Percentiles rank a stretch among this genome's conserved stretches.
These are phyloP conservation scores for Galagoides demidoff DNA, from an alignment of 2,797 vertebrate genomes.

Conservation along the genomic window DNA sequence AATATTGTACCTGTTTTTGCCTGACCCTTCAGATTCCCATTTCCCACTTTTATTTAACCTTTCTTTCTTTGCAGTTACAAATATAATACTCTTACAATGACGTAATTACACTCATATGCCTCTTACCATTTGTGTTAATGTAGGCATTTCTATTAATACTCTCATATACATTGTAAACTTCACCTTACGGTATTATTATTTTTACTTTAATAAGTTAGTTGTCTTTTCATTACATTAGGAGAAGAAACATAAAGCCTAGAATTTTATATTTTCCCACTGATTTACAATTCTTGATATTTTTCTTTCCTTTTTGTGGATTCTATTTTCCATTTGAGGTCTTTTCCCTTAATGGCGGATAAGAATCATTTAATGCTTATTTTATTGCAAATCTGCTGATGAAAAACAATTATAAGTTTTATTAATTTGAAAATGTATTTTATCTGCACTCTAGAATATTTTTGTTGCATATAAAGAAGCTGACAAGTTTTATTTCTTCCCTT, in stretches of 20 bases:
- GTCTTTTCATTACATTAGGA: slow-evolving; percentile 20
- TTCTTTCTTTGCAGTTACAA: not conserved
- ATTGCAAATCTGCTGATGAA: not conserved
- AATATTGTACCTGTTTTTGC: not conserved
- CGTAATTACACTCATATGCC: not conserved
- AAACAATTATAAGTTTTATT: not conserved
- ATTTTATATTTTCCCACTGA: not conserved
- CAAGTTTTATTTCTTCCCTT: not conserved
- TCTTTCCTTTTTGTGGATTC: not conserved
- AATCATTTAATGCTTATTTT: not conserved
- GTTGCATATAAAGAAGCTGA: not conserved
- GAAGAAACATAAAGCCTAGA: not conserved
- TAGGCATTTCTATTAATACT: not conserved
- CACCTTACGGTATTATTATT: not conserved
- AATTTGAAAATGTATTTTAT: not conserved
- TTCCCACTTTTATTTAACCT: not conserved
- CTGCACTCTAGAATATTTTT: not conserved
- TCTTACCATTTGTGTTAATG: not conserved
- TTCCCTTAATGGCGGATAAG: not conserved
- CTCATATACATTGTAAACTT: not conserved
- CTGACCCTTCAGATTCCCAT: not conserved
- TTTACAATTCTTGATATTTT: not conserved
- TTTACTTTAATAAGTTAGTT: slow-evolving; percentile 3
- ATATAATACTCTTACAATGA: not conserved
- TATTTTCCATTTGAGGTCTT: not conserved